Evolutionary conservation across 2,797 vertebrate species (phyloP), one percentile per base, ranked within the genome.

Genomic region (Lacerta bilineata): DNA sequence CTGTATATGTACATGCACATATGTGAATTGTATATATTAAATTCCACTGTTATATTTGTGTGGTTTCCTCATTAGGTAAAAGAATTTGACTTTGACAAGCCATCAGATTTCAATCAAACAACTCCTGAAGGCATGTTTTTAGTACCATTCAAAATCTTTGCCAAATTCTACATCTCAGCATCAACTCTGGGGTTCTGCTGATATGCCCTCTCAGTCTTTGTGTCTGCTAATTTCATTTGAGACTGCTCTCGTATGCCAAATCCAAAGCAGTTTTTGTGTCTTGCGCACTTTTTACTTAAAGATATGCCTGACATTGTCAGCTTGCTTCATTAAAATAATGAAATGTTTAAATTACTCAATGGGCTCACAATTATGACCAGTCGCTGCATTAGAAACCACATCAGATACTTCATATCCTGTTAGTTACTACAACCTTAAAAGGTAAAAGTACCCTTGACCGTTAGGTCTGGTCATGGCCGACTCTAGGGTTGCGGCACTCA

Each of bases 361-460:
- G 92, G 85, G 89, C 94, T 95, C 87, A 85, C 93, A 88, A 29
- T 13, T 7, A 2, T 88, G 86, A 79, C 94, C 92, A 95, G 94
- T 91, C 92, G 93, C 94, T 95, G 90, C 88, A 94, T 90, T 91
- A 94, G 90, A 91, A 94, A 71, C 41, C 94, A 36, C 85, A 91
- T 72, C 75, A 77, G 86, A 86, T 71, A 84, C 86, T 82, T 88
- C 74, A 80, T 80, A 93, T 93, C 75, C 92, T 25, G 9, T 84
- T 72, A 72, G 71, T 36, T 77, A 39, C 27, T 8, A 33, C 3
- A 39, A 86, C 84, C 81, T 9, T 41, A 41, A 41, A 41, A 4
- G 4, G 39, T 41, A 41, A 41, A 41, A 5, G 39, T 41, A 41
- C 39, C 39, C 39, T 5, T 41, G 39, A 41, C 39, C 39, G 1